Base-by-base conservation (phyloP, 2,888 invertebrate genomes). In the Gnatocerus cornutus region DNA sequence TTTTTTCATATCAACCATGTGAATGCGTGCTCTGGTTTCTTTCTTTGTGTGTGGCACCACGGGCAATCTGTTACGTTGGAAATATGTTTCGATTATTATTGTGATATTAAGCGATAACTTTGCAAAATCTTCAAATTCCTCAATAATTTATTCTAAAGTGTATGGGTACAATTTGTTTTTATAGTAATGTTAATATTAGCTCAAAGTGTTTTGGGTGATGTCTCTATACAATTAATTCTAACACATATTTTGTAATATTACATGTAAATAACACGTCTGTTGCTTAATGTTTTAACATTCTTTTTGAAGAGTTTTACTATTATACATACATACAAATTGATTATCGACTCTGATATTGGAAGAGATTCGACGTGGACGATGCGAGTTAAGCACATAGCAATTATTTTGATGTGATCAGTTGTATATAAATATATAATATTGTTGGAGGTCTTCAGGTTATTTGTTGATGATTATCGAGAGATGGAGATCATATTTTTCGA, bases 221-320 rank as follows among this genome's bases (percentile, higher is more conserved):
- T 77, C 74, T 78, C 73, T 75, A 75, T 69, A 71, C 72, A 73
- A 75, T 73, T 76, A 71, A 78, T 74, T 78, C 77, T 75, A 74
- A 76, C 76, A 78, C 76, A 76, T 78, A 78, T 77, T 79, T 78
- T 80, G 78, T 80, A 80, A 78, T 76, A 77, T 78, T 78, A 77
- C 70, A 72, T 80, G 79, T 80, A 80, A 75, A 80, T 80, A 80
- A 76, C 80, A 78, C 78, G 69, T 75, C 73, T 74, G 75, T 77
- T 78, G 76, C 78, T 79, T 78, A 72, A 68, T 71, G 73, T 74
- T 74, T 73, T 72, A 71, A 64, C 58, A 65, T 75, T 74, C 64
- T 69, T 74, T 75, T 75, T 68, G 69, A 72, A 76, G 55, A 71
- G 69, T 68, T 75, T 69, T 73, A 74, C 69, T 71, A 71, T 66